A percentile compares a stretch with the other conserved stretches of the same genome.
These are phyloP conservation scores for Paracyclopina nana DNA, from an alignment of 1,140 invertebrate species.

Conservation along the genomic window DNA sequence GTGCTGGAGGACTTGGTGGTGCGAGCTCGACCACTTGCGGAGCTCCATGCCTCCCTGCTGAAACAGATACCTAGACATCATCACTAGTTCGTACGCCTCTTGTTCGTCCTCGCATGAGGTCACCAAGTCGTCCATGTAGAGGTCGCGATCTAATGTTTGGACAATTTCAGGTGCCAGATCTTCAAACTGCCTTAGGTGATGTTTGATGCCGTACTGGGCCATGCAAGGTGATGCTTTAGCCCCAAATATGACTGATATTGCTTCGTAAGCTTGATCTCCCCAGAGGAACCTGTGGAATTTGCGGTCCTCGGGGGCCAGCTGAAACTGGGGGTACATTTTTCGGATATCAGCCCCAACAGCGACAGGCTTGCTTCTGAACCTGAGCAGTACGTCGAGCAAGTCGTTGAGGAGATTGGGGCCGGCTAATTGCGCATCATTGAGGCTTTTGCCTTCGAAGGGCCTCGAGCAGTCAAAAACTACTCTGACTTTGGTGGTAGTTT, in stretches of 20 bases:
- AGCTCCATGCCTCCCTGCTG: conserved; percentile 17
- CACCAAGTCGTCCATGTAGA: conserved; percentile 20
- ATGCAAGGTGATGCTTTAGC: conserved; percentile 18
- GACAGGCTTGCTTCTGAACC: conserved; percentile 16
- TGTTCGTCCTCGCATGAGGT: conserved; percentile 11
- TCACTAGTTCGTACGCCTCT: conserved; percentile 12
- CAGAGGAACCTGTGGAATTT: conserved; percentile 20
- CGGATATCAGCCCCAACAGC: conserved; percentile 17
- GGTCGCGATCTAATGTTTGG: background rate
- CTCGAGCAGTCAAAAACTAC: conserved; percentile 20
- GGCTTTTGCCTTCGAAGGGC: conserved; percentile 1
- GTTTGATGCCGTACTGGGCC: conserved; percentile 18
- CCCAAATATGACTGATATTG: conserved; percentile 20
- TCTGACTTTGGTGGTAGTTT: no score
- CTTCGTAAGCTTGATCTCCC: conserved; percentile 18
- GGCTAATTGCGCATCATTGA: conserved; percentile 17
- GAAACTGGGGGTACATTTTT: conserved; percentile 18
- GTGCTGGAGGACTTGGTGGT: background rate
- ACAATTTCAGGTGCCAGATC: background rate
- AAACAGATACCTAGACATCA: conserved; percentile 8
- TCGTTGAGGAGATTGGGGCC: conserved; percentile 17
- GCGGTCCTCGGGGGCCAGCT: conserved; percentile 16
- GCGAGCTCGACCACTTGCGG: conserved; percentile 16
- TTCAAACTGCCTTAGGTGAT: conserved; percentile 11
- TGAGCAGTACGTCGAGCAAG: conserved; percentile 15